These are phyloP conservation scores for Sorex fumeus DNA, from an alignment of 2,113 vertebrate species.

Conservation along the genomic window DNA sequence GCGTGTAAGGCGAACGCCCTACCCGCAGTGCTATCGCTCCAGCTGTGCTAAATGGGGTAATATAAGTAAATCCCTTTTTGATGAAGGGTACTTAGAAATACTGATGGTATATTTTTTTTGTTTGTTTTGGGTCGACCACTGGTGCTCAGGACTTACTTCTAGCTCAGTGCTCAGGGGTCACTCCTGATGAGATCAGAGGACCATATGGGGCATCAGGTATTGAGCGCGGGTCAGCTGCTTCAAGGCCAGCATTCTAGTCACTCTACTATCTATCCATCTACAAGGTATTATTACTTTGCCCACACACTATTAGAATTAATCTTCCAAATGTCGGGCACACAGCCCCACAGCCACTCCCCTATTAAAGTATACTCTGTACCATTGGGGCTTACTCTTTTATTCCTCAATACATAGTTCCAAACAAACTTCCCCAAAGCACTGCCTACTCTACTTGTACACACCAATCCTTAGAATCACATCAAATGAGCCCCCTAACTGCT, in stretches of 20 bases:
- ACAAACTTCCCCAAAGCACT: not conserved
- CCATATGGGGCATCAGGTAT: no score
- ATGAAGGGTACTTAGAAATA: not conserved
- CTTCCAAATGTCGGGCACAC: not conserved
- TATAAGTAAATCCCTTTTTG: not conserved
- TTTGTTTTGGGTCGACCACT: no score
- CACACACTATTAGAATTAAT: not conserved
- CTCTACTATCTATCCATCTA: no score
- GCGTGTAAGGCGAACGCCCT: no score
- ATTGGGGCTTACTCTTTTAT: not conserved
- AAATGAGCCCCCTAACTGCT: not conserved
- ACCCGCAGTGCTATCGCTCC: no score
- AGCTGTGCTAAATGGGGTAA: not conserved
- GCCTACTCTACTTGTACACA: not conserved
- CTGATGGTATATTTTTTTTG: not conserved
- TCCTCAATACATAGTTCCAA: not conserved
- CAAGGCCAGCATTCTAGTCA: no score
- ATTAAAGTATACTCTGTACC: not conserved
- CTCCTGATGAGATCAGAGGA: no score
- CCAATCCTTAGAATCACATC: not conserved
- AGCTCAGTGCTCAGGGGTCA: no score
- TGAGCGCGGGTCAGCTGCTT: no score
- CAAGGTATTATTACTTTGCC: not conserved
- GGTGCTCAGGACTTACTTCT: no score
- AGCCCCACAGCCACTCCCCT: not conserved